Percentiles rank a stretch among this genome's conserved stretches.
phyloP scores from a whole-genome alignment of 2,113 vertebrate genomes.

The cattle (Bos taurus) region ARS-UCD2.0 NC_037333.1:32794001-32794500 shows the following conservation, averaged over 20 bases:
- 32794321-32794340: neutral
- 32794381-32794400: neutral
- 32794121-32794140: neutral
- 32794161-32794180: neutral
- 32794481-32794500: neutral
- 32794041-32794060: neutral
- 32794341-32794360: neutral
- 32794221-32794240: neutral
- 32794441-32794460: neutral
- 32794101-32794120: neutral
- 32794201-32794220: neutral
- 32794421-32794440: neutral
- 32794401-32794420: neutral
- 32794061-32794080: neutral
- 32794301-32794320: neutral
- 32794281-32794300: neutral
- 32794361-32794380: neutral
- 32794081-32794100: neutral
- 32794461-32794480: neutral
- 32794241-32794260: neutral
- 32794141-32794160: neutral
- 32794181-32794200: neutral
- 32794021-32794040: neutral
- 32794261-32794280: neutral
- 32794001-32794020: neutral